phyloP scores from a whole-genome alignment of 2,888 invertebrate species.

The Hemistola chrysoprasaria region DNA sequence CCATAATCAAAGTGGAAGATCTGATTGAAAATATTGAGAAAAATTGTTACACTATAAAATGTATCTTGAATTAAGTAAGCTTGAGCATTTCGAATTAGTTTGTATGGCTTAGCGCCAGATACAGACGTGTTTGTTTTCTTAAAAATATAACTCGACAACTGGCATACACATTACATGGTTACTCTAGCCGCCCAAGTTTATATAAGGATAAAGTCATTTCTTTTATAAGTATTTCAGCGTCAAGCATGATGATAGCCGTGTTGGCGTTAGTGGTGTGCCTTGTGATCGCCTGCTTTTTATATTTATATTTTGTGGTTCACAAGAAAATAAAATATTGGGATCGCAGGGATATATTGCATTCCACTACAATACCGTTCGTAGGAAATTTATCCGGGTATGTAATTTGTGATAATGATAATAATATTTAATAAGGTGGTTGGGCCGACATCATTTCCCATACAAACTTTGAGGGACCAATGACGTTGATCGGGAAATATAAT shows the following conservation, averaged over 20 bases:
- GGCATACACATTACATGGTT: conserved; percentile 12
- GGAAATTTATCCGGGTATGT: conserved; percentile 28
- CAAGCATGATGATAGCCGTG: conserved; percentile 26
- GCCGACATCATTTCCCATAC: too few relatives aligned
- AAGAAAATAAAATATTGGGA: conserved; percentile 23
- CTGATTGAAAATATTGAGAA: too few relatives aligned
- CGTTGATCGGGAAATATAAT: too few relatives aligned
- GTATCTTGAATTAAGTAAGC: too few relatives aligned
- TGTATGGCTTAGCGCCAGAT: too few relatives aligned
- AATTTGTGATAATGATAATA: neutral
- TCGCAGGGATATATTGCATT: conserved; percentile 23
- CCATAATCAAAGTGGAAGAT: too few relatives aligned
- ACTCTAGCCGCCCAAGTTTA: conserved; percentile 16
- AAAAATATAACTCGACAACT: neutral
- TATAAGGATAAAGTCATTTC: conserved; percentile 18
- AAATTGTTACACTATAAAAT: too few relatives aligned
- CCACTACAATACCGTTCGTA: conserved; percentile 26
- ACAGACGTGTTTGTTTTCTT: too few relatives aligned
- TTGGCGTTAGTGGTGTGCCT: conserved; percentile 27
- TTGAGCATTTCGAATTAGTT: too few relatives aligned
- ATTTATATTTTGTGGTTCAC: conserved; percentile 27
- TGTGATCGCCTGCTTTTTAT: conserved; percentile 23
- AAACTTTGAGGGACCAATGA: too few relatives aligned
- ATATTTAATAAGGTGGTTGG: too few relatives aligned
- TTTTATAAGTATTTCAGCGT: conserved; percentile 14